These are phyloP conservation scores for Patiria miniata DNA, from an alignment of 35 echinoderm and acorn worm species.

Conservation along the genomic window DNA sequence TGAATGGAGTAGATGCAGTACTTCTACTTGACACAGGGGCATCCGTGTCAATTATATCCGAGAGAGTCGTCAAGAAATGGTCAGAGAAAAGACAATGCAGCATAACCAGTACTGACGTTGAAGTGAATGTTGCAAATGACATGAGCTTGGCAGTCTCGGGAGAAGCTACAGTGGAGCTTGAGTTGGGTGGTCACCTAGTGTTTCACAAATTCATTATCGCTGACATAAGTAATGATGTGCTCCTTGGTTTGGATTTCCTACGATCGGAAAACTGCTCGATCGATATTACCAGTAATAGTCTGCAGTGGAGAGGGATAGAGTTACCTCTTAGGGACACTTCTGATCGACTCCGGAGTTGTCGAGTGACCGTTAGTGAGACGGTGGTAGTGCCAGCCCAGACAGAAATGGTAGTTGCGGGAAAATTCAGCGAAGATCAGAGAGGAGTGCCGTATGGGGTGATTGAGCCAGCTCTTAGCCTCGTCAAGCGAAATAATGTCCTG, in stretches of 20 bases:
- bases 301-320: neutral
- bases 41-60: neutral
- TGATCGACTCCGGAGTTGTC: neutral
- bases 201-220: neutral
- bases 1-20: neutral
- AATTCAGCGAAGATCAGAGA: neutral
- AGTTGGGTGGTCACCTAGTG: neutral
- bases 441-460: neutral
- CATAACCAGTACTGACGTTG: neutral
- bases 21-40: neutral
- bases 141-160: neutral
- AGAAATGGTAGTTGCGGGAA: neutral
- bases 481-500: neutral
- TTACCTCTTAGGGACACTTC: neutral
- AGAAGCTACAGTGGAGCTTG: neutral
- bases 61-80: neutral
- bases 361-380: neutral
- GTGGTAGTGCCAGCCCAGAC: neutral
- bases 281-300: neutral
- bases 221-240: neutral
- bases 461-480: neutral
- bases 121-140: neutral
- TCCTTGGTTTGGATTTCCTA: neutral
- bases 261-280: neutral
- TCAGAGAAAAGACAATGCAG: neutral